Evolutionary conservation across 2,888 invertebrate genomes (phyloP).

Genomic region (Seira sanloemensis): DNA sequence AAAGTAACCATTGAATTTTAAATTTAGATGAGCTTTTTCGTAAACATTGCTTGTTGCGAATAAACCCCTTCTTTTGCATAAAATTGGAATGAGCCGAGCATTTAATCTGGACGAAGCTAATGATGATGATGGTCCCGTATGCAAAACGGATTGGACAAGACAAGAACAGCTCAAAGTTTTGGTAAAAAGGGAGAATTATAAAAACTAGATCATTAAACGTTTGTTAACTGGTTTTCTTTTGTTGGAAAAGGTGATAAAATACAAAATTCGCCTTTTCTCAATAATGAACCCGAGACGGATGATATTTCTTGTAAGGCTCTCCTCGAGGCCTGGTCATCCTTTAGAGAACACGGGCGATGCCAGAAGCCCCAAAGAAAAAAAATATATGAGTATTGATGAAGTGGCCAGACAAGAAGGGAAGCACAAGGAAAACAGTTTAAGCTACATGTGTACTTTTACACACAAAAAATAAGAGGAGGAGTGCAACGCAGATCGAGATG

Average conservation of each 20-base stretch:
- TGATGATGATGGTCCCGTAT: constrained; percentile 15
- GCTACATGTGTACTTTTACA: constrained; percentile 53
- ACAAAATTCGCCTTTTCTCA: constrained; percentile 40
- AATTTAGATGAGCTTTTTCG: no score
- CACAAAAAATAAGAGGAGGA: constrained; percentile 27
- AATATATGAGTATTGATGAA: constrained; percentile 45
- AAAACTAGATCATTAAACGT: constrained; percentile 58
- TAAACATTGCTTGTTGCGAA: not conserved
- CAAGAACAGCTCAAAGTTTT: not conserved
- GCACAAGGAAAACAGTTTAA: constrained; percentile 63
- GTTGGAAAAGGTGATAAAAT: constrained; percentile 40
- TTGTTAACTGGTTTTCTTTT: constrained; percentile 55
- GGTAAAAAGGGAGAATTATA: not conserved
- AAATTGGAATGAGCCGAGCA: not conserved
- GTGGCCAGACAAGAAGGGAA: constrained; percentile 20
- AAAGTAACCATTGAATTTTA: not conserved
- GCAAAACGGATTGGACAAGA: constrained; percentile 37
- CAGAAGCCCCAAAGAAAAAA: constrained; percentile 12
- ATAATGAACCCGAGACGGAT: constrained; percentile 18
- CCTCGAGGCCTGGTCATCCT: not conserved
- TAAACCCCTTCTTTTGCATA: not conserved
- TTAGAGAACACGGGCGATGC: constrained; percentile 42
- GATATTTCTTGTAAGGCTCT: constrained; percentile 18
- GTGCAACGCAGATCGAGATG: no score
- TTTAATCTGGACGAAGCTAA: not conserved